A percentile compares a stretch with the other conserved stretches of the same genome.
These are phyloP conservation scores for Choreutis nemorana DNA, from an alignment of 2,888 invertebrate species.

Conservation along the genomic window DNA sequence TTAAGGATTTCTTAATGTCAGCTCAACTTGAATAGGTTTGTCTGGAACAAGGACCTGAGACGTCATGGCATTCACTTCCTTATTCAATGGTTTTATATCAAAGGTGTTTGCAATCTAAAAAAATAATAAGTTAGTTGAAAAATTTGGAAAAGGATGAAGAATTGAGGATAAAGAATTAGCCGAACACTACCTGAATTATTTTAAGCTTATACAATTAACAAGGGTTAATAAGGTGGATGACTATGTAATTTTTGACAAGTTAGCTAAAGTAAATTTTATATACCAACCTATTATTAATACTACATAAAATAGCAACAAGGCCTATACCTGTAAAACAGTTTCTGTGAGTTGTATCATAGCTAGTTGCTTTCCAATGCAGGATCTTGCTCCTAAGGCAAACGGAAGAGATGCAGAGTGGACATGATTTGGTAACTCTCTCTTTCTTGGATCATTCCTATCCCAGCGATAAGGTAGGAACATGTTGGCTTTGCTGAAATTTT, in stretches of 20 bases:
- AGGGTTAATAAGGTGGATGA: no score
- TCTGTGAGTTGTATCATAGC: constrained; percentile 79
- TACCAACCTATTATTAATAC: constrained; percentile 1
- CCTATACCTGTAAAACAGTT: constrained; percentile 69
- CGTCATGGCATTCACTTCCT: constrained; percentile 54
- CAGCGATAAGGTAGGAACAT: constrained; percentile 81
- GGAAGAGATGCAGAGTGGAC: constrained; percentile 76
- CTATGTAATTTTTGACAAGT: no score
- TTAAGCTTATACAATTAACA: not conserved
- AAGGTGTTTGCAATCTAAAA: constrained; percentile 65
- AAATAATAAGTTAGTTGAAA: constrained; percentile 10
- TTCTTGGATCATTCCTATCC: constrained; percentile 64
- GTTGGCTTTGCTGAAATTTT: constrained; percentile 73
- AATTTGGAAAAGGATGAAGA: no score
- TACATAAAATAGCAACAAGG: constrained; percentile 1
- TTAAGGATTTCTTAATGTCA: constrained; percentile 18
- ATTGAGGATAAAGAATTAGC: no score
- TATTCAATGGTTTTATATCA: constrained; percentile 54
- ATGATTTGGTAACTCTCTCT: constrained; percentile 49
- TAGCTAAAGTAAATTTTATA: not conserved
- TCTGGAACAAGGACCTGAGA: constrained; percentile 67
- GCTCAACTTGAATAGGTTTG: constrained; percentile 42
- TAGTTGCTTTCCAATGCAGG: constrained; percentile 84
- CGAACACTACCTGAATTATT: no score
- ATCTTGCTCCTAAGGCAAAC: constrained; percentile 83